Evolutionary conservation across 2,797 vertebrate genomes (phyloP), one percentile per base, ranked within the genome.

Genomic region (Urocyon cinereoargenteus): DNA sequence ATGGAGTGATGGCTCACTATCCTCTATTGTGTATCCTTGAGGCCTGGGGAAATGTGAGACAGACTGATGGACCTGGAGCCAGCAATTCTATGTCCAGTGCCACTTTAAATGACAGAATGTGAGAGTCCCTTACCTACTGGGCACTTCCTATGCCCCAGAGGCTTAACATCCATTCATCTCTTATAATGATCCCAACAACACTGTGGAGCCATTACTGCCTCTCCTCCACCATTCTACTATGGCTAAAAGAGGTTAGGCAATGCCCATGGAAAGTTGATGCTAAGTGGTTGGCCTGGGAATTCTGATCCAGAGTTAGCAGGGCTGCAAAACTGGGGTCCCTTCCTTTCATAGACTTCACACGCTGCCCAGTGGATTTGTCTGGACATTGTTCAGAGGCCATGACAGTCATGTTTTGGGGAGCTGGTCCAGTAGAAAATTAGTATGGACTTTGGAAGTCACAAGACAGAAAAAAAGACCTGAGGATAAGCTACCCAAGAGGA

Each of bases 261-360:
- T 59, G 26, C 6, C 26, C 22, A 21, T 16, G 21, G 55, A 79
- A 79, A 21, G 1, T 49, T 77, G 26, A 64, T 83, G 59, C 68
- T 70, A 83, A 11, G 40, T 49, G n/a, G 24, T 12, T 92, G 75
- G 24, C 53, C 94, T 75, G 8, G 36, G 18, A 79, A 91, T 85
- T 77, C 14, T 85, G 72, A 85, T 21, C 34, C 61, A 40, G 49
- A 45, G 34, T 36, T 26, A 53, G 40, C 28, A 5, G 3, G 21
- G 18, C 49, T 55, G 57, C 22, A 57, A 73, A 55, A 12, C 31
- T 28, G 4, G 5, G 26, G 51, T 86, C 62, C 0, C 1, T 26
- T 8, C 28, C 9, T 18, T 0, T 24, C 11, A 55, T n/a, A 26
- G 3, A 40, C 26, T 36, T 34, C 9, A 10, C 12, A 49, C 0